These are phyloP conservation scores for Desoria tigrina DNA, from an alignment of 2,888 invertebrate species.

Conservation along the genomic window DNA sequence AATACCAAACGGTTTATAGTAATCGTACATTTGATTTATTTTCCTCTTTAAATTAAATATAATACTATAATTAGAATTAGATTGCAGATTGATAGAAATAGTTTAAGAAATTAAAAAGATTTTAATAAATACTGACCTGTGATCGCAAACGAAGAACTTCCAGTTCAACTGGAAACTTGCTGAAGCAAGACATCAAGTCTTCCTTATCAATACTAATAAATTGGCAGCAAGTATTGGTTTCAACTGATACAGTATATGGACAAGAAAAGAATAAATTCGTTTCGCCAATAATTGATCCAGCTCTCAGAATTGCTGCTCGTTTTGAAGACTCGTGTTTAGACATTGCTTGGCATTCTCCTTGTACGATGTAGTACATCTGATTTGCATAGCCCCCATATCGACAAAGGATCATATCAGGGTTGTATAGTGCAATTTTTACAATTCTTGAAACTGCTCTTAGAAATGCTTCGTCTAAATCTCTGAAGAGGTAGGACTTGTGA, in stretches of 20 bases:
- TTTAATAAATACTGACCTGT: slow-evolving; percentile 20
- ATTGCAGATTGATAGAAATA: too few relatives aligned
- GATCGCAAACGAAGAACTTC: slow-evolving; percentile 5
- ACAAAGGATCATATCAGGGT: slow-evolving; percentile 50
- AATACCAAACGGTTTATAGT: slow-evolving; percentile 25
- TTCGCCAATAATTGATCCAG: slow-evolving; percentile 50
- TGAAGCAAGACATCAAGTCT: slow-evolving; percentile 36
- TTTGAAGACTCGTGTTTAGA: slow-evolving; percentile 39
- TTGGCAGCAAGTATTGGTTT: slow-evolving; percentile 50
- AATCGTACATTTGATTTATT: slow-evolving; percentile 12
- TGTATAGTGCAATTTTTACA: slow-evolving; percentile 45
- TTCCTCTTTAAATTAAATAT: not conserved
- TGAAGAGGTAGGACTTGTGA: slow-evolving; percentile 48
- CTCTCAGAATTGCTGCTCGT: slow-evolving; percentile 37
- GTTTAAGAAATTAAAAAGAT: too few relatives aligned
- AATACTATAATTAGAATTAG: too few relatives aligned
- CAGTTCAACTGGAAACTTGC: slow-evolving; percentile 31
- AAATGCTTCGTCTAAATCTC: slow-evolving; percentile 43
- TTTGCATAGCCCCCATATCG: slow-evolving; percentile 40
- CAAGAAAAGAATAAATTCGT: slow-evolving; percentile 47
- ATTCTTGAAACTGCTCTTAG: slow-evolving; percentile 41
- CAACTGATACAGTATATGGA: slow-evolving; percentile 45
- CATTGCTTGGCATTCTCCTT: slow-evolving; percentile 48
- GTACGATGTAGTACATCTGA: slow-evolving; percentile 48
- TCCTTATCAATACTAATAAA: slow-evolving; percentile 44